Evolutionary conservation across 2,888 invertebrate genomes (phyloP).

Genomic region (Zhengitettix transpicula): DNA sequence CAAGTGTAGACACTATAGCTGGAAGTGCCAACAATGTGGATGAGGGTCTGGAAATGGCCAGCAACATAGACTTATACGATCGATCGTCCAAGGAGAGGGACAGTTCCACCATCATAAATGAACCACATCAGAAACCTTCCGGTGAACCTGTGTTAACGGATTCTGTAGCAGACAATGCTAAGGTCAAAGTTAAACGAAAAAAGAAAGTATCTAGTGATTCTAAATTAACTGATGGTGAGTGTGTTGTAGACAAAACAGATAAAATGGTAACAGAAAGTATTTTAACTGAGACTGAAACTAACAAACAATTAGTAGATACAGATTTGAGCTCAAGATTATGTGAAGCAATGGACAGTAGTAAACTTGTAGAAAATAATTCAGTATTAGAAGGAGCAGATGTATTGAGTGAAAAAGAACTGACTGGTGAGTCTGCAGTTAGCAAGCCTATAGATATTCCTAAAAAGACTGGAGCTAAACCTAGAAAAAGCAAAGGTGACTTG

Average conservation of each 20-base stretch:
- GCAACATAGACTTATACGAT: not conserved
- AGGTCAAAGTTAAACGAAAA: constrained; percentile 23
- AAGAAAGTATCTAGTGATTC: constrained; percentile 21
- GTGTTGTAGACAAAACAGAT: not conserved
- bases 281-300: constrained; percentile 11
- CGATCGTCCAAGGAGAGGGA: not conserved
- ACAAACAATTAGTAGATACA: constrained; percentile 11
- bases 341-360: not conserved
- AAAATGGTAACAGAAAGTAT: not conserved
- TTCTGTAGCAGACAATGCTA: constrained; percentile 10
- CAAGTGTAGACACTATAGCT: not conserved
- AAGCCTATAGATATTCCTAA: not conserved
- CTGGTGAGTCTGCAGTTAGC: not conserved
- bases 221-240: not conserved
- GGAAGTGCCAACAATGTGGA: not conserved
- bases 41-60: not conserved
- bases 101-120: not conserved
- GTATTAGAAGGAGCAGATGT: not conserved
- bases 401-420: too few relatives aligned
- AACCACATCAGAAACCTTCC: not conserved
- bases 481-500: constrained; percentile 2
- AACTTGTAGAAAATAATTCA: not conserved
- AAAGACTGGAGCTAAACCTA: constrained; percentile 18
- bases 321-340: not conserved
- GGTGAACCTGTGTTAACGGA: not conserved